Percentiles rank a stretch among this genome's conserved stretches.
These are phyloP conservation scores for Aleiodes leptofemur DNA, from an alignment of 2,888 invertebrate species.

Conservation along the genomic window DNA sequence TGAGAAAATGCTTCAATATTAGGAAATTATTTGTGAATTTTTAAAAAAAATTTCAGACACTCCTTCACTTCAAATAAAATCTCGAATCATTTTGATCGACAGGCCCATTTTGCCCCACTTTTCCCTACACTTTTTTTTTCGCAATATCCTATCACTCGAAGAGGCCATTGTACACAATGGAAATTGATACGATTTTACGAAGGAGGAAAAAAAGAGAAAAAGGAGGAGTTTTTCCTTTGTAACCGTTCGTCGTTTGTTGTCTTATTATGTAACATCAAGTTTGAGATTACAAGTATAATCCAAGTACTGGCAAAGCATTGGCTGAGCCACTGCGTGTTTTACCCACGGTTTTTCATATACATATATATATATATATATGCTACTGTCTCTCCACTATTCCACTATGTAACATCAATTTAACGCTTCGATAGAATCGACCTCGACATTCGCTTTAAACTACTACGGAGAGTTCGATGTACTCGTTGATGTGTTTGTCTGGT, in stretches of 20 bases:
- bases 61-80: too few species aligned
- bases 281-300: slow-evolving; percentile 27
- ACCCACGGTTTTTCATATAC: not conserved
- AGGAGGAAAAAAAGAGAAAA: not conserved
- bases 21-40: too few species aligned
- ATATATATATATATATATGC: too few species aligned
- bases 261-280: slow-evolving; percentile 17
- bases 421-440: slow-evolving; percentile 62
- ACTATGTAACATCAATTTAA: slow-evolving; percentile 54
- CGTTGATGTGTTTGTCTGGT: slow-evolving; percentile 34
- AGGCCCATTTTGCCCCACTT: too few species aligned
- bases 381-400: slow-evolving; percentile 3
- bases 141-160: slow-evolving; percentile 12
- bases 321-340: not conserved
- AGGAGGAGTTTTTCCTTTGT: not conserved
- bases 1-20: too few species aligned
- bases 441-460: slow-evolving; percentile 64
- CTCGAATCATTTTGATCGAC: too few species aligned
- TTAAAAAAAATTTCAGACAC: too few species aligned
- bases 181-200: slow-evolving; percentile 25
- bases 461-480: slow-evolving; percentile 57
- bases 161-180: slow-evolving; percentile 14
- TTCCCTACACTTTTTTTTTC: not conserved
- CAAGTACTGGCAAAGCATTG: not conserved
- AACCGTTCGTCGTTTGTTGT: not conserved